Base-by-base conservation (phyloP, 1,140 invertebrate species). In the Cryptotermes secundus region DNA sequence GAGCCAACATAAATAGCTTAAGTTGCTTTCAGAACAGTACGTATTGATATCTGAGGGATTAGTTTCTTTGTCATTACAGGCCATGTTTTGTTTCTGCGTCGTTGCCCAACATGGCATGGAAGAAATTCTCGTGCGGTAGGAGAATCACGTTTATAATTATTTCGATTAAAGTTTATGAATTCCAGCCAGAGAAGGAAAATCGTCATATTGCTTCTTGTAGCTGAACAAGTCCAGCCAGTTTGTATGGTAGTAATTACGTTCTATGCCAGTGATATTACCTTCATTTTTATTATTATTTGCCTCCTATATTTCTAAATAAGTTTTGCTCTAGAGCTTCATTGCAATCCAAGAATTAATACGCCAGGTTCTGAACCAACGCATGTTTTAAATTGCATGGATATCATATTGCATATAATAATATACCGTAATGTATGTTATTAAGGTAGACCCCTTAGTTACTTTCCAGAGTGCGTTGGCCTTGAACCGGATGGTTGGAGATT, bases 381-480 rank as follows among this genome's bases (percentile, higher is more conserved):
- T 31, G 59, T 1, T 31, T 72, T 72, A 72, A 72, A 72, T 72
- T 72, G n/a, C 59, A 16, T 72, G 4, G n/a, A 72, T 72, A 72
- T 72, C 31, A 72, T 72, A 72, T 31, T n/a, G n/a, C 59, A 72
- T 72, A 72, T 72, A 72, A 72, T 72, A 72, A 72, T 72, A 72
- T n/a, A 72, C 26, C 59, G 31, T 72, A 72, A 72, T 72, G 59
- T 72, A 2, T 26, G 59, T 72, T 72, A 72, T 72, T 72, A 72
- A 1, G 26, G 59, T 12, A 72, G 26, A 72, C 59, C n/a, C n/a
- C n/a, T 72, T n/a, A 3, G n/a, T 72, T 72, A 26, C 14, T 72
- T 72, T 72, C 31, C 59, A 72, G 26, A 31, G 59, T 31, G n/a
- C 59, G 26, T 72, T 72, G 59, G 59, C 59, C 59, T 9, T 72